Evolutionary conservation across 1,140 invertebrate genomes (phyloP), one percentile per base, ranked within the genome.

Genomic region (Solenopsis invicta): DNA sequence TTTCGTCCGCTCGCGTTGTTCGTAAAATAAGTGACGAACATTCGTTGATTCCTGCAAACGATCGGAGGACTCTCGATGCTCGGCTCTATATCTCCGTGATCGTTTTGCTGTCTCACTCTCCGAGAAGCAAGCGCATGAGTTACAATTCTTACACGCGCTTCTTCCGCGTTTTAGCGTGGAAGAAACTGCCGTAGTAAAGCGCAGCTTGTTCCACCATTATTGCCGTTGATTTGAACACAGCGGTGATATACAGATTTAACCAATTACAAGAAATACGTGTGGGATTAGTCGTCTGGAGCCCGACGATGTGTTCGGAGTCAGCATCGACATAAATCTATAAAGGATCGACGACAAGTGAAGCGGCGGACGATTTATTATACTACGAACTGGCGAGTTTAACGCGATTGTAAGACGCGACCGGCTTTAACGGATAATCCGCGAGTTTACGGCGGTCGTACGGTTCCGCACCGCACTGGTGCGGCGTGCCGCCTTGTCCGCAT

Each of bases 341-440:
- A 34, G 77, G 10, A 21, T 80, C 21, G 67, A 61, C 48, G 62
- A 18, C 13, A n/a, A 54, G 24, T 37, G 24, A 74, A 74, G 29
- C 52, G 13, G 16, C 10, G n/a, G 21, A 16, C 78, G 24, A 41
- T 48, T 74, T 74, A 61, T 82, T 59, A 16, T 74, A 72, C 9
- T 37, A 41, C 66, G 21, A 59, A 72, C 12, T 29, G 66, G n/a
- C 67, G 37, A 48, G 69, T 64, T 91, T 89, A 90, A 92, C 88
- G 90, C 71, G 89, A 90, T 87, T 92, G 88, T 91, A 92, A 92
- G 86, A 75, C 88, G 87, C 69, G 67, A 56, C 62, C 62, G 59
- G 62, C 41, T 74, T 81, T 87, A 88, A 84, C 64, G 29, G 86
- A 82, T 88, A 88, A 88, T 88, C 72, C 56, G 80, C 80, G 16